A percentile compares a stretch with the other conserved stretches of the same genome.
Evolutionary conservation across 2,888 invertebrate genomes (phyloP).

Genomic region (Stenodema calcarata): DNA sequence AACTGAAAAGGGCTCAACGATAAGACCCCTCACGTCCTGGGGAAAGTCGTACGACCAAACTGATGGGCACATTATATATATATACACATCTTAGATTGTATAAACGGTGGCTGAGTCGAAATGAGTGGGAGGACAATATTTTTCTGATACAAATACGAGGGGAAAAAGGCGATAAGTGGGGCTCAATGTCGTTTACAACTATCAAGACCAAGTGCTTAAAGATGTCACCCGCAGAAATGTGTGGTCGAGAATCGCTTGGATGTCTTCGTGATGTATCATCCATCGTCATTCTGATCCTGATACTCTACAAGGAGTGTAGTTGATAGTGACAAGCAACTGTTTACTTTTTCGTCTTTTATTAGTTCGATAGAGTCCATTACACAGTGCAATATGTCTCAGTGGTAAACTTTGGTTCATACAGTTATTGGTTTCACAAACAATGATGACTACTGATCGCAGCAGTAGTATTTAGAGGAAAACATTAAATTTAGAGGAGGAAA

Average conservation of each 20-base stretch:
- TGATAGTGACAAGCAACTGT: no score
- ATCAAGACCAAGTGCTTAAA: neutral
- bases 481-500: no score
- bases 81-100: neutral
- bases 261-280: no score
- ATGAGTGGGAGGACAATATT: neutral
- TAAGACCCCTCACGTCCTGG: neutral
- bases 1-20: slow-evolving; percentile 34
- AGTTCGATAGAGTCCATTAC: no score
- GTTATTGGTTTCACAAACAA: no score
- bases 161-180: neutral
- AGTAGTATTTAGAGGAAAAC: no score
- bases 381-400: no score
- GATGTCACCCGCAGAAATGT: neutral
- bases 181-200: neutral
- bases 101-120: neutral
- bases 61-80: neutral
- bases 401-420: no score
- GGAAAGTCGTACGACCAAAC: neutral
- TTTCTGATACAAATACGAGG: neutral
- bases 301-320: no score
- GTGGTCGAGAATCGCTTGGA: neutral
- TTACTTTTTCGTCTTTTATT: no score
- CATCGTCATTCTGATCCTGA: no score
- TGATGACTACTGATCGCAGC: no score